Percentiles rank a stretch among this genome's conserved stretches.
Conservation (phyloP, 2,113 vertebrate genomes). For the Electrona antarctica region DNA sequence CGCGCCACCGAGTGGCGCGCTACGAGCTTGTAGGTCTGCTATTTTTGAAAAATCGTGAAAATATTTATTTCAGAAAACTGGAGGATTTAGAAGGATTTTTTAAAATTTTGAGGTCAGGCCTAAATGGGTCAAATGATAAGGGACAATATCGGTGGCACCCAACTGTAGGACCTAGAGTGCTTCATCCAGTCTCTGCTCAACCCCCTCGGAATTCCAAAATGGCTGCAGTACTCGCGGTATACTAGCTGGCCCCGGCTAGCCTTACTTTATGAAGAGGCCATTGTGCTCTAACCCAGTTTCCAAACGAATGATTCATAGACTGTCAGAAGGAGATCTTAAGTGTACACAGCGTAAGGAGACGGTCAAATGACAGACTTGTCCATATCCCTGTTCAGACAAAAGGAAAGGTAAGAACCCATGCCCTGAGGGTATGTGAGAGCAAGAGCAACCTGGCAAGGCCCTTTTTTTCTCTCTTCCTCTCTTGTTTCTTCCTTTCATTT, state of each 20-base stretch:
- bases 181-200: background rate
- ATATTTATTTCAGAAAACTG: no score
- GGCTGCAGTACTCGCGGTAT: conserved; percentile 26
- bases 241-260: conserved; percentile 32
- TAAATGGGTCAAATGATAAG: no score
- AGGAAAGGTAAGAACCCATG: conserved; percentile 65
- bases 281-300: conserved; percentile 76
- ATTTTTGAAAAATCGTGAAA: no score
- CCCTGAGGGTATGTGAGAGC: conserved; percentile 54
- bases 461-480: conserved; percentile 5
- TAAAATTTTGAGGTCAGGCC: no score
- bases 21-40: no score
- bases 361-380: conserved; percentile 71
- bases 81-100: no score
- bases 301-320: conserved; percentile 69
- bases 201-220: conserved; percentile 45
- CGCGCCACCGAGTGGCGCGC: no score
- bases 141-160: no score
- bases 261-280: conserved; percentile 64
- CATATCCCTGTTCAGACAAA: conserved; percentile 64
- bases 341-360: conserved; percentile 61
- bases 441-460: conserved; percentile 51
- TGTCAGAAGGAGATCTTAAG: conserved; percentile 64
- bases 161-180: no score
- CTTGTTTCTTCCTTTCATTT: conserved; percentile 1